Base-by-base conservation (phyloP, 2,113 vertebrate species). In the Rhipidura dahli region DNA sequence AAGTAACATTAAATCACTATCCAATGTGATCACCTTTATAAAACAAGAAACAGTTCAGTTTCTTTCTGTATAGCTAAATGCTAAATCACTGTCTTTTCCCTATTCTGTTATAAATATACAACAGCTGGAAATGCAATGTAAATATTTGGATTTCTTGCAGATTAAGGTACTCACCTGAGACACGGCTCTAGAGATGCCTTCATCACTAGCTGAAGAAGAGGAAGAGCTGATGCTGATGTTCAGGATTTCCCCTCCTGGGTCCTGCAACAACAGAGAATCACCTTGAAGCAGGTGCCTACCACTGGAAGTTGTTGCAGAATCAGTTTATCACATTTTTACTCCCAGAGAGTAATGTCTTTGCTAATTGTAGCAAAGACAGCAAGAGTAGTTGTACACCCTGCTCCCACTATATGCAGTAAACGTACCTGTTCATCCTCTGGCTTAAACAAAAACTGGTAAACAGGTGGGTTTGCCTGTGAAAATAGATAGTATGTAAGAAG, bases 391-490 rank as follows among this genome's bases (percentile, higher is more conserved):
- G 61, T 54, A 69, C 40, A 26, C 22, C 16, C 37, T 33, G 24
- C 31, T 60, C n/a, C 35, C 49, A 33, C 24, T 51, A 51, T 11
- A 51, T 61, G 39, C 73, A 56, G 20, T 93, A 90, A 51, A 73
- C 37, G 27, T 97, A 95, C 94, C 91, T 96, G 89, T 70, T 94
- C 37, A 50, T 89, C 40, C 18, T 2, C 50, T 75, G 88, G 73
- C 28, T 37, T 97, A 89, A 97, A 97, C 73, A 69, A 51, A 31
- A 96, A 51, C 51, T 54, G 57, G 63, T 96, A 96, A 79, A 94
- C 69, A 56, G 93, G 83, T 84, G 50, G 57, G 63, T 45, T 44
- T 83, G 30, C 89, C 95, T 97, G 94, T 92, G 83, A 89, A 96
- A 63, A 94, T 4, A 89, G 50, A 82, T 3, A 64, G 31, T 7